Conservation (phyloP, 1,140 invertebrate genomes). For the Macrobrachium rosenbergii region DNA sequence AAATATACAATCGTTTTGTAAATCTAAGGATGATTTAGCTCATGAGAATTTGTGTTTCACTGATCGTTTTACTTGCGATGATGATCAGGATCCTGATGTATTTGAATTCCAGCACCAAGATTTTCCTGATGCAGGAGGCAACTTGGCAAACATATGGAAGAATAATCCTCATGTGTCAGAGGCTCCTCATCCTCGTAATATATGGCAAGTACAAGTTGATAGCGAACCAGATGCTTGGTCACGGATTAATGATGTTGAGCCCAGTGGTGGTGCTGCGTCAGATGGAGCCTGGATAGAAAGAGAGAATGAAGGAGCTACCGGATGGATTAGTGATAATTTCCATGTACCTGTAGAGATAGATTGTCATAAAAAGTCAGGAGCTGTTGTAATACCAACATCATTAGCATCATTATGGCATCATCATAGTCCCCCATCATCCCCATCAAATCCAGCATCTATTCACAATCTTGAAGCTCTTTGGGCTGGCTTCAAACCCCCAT, state of each 20-base stretch:
- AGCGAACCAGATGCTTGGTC: conserved; percentile 33
- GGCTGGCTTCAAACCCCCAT: conserved; percentile 1
- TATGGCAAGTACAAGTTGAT: conserved; percentile 31
- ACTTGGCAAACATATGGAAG: conserved; percentile 51
- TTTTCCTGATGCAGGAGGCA: conserved; percentile 38
- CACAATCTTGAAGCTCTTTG: conserved; percentile 46
- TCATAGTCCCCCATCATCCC: conserved; percentile 33
- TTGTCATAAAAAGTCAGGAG: conserved; percentile 13
- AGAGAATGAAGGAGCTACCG: conserved; percentile 42
- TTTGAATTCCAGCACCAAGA: conserved; percentile 62
- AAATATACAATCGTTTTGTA: background rate
- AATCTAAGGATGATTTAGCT: background rate
- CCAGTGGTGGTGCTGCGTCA: background rate
- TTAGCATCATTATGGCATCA: conserved; percentile 50
- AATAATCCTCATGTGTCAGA: background rate
- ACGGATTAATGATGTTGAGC: conserved; percentile 7
- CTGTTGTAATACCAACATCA: conserved; percentile 44
- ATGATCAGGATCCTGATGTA: conserved; percentile 56
- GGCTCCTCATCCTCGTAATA: conserved; percentile 7
- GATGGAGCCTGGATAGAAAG: conserved; percentile 31
- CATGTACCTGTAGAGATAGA: conserved; percentile 16
- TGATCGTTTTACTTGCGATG: conserved; percentile 7
- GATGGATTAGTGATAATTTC: conserved; percentile 52
- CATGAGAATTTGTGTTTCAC: background rate
- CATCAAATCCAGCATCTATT: conserved; percentile 35